A percentile compares a stretch with the other conserved stretches of the same genome.
Evolutionary conservation across 2,797 vertebrate genomes (phyloP).

Genomic region (Gallinago nigripennis): DNA sequence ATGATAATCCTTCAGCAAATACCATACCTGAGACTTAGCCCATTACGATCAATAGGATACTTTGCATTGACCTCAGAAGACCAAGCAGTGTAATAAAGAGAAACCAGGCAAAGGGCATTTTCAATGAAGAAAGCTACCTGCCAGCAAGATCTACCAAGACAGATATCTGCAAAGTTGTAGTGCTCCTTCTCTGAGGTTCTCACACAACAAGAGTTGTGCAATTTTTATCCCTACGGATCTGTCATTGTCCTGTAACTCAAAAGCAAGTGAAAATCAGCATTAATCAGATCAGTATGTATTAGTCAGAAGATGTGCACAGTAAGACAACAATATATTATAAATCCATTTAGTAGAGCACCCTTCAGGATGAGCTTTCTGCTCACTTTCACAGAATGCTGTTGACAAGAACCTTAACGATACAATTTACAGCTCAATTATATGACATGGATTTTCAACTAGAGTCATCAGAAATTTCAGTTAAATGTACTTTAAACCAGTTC

Average conservation of each 20-base stretch:
- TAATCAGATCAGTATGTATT: neutral
- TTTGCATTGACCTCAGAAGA: neutral
- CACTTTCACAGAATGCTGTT: neutral
- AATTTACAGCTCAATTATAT: conserved; percentile 19
- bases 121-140: neutral
- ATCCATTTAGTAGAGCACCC: neutral
- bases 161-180: neutral
- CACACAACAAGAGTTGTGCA: accelerated
- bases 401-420: neutral
- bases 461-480: conserved; percentile 31
- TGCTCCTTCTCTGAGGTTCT: neutral
- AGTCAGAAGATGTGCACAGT: neutral
- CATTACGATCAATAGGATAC: neutral
- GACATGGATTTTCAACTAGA: conserved; percentile 26
- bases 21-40: neutral
- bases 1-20: neutral
- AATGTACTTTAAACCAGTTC: conserved; percentile 7
- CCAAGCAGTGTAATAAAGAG: neutral
- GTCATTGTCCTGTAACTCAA: conserved; percentile 14
- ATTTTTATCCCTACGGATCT: neutral
- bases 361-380: conserved; percentile 2
- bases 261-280: conserved; percentile 28
- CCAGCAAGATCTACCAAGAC: neutral
- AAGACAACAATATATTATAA: conserved; percentile 30
- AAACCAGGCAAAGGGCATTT: neutral